A percentile compares a stretch with the other conserved stretches of the same genome.
phyloP scores from a whole-genome alignment of 2,888 invertebrate genomes.

The Creontiades dilutus region DNA sequence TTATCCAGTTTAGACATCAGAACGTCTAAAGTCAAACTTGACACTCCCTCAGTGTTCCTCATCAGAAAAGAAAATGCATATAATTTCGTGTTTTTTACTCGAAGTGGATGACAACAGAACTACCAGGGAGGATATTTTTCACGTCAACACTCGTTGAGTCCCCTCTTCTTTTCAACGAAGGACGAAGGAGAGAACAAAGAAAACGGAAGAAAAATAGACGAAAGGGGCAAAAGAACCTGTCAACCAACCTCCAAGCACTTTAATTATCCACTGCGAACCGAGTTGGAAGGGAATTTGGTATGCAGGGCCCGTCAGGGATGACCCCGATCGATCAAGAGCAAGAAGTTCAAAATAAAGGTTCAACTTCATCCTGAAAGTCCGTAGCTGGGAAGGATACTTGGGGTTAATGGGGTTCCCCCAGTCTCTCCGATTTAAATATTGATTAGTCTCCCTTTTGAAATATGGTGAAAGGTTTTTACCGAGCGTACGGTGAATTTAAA shows the following conservation, averaged over 20 bases:
- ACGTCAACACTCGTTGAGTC: not conserved
- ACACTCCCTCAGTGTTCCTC: not conserved
- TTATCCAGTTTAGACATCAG: too few relatives aligned
- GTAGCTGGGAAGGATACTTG: not conserved
- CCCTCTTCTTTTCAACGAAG: not conserved
- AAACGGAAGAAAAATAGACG: not conserved
- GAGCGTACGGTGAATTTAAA: too few relatives aligned
- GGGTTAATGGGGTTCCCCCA: not conserved
- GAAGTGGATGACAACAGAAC: not conserved
- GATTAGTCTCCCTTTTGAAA: not conserved
- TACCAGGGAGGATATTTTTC: not conserved
- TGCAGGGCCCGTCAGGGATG: conserved; percentile 27
- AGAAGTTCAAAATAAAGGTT: conserved; percentile 25
- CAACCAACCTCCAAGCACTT: conserved; percentile 37
- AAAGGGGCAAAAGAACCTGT: not conserved
- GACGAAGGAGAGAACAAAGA: not conserved
- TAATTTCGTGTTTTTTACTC: not conserved
- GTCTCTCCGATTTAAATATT: not conserved
- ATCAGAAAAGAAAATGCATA: not conserved
- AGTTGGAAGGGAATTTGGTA: conserved; percentile 16
- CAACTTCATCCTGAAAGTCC: not conserved
- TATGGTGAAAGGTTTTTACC: not conserved
- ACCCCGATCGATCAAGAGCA: conserved; percentile 29
- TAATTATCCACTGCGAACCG: not conserved
- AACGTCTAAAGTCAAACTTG: not conserved